Base-by-base conservation (phyloP, 2,888 invertebrate genomes). In the Nomada ruficornis region DNA sequence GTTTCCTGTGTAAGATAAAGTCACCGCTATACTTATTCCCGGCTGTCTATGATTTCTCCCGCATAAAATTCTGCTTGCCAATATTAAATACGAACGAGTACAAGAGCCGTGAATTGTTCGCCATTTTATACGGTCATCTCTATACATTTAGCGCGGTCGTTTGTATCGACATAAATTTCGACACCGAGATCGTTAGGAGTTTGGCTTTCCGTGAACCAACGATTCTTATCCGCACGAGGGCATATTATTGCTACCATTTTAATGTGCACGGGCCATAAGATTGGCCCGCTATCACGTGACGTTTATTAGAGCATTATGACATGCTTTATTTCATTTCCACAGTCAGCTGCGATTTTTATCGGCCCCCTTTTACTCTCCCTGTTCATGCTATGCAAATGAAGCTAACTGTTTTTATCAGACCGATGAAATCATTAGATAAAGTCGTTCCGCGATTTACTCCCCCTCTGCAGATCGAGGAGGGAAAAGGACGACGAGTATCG, bases 231-330 rank as follows among this genome's bases (percentile, higher is more conserved):
- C 67, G 44, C 64, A 63, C 60, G 62, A 50, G 67, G 65, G 60
- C 77, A 77, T 84, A 88, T 86, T 88, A 86, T 88, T 84, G 71
- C 86, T 62, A 42, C 42, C 75, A 57, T 86, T 88, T 62, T 76
- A 23, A 57, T 62, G 67, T 55, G 64, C 67, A 63, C 47, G 50
- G 44, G 29, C 55, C 62, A 59, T 86, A 88, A 87, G 64, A 73
- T 77, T 26, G 57, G n/a, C 42, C 70, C 57, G 65, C 57, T 87
- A 86, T 87, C 87, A 78, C 76, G 64, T 81, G 87, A 76, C 85
- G 69, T 88, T 85, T 87, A 88, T 88, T 89, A 88, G 83, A 85
- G 75, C 80, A 70, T 78, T 83, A 89, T 18, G 80, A 72, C 85
- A 76, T 76, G 77, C 72, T 81, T 88, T 89, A 88, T 87, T 88